Percentiles rank a stretch among this genome's conserved stretches.
These are phyloP conservation scores for Euglossa dilemma DNA, from an alignment of 1,140 invertebrate genomes.

Conservation along the genomic window DNA sequence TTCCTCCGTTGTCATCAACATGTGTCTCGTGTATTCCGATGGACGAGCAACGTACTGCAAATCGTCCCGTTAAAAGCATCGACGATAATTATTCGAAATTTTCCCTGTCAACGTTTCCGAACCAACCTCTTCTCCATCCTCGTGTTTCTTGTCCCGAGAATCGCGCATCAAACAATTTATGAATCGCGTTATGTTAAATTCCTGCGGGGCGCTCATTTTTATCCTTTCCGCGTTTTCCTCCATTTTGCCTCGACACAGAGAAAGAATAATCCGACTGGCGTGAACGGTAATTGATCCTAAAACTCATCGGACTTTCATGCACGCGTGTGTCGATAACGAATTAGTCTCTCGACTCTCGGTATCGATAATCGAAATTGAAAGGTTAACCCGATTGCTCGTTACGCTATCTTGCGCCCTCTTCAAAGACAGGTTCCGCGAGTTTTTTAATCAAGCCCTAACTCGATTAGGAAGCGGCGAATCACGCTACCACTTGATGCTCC, in stretches of 20 bases:
- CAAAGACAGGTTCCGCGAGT: not conserved
- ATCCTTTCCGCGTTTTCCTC: not conserved
- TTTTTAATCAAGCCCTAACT: constrained; percentile 9
- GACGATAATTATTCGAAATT: not conserved
- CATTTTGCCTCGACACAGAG: constrained; percentile 12
- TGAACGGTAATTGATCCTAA: not conserved
- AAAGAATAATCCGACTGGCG: not conserved
- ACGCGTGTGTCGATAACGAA: not conserved
- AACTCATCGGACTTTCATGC: not conserved
- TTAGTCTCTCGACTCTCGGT: not conserved
- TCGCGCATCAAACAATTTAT: not conserved
- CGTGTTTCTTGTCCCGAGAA: not conserved
- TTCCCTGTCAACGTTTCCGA: not conserved
- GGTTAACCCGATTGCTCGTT: too few species aligned
- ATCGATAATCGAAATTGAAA: constrained; percentile 8
- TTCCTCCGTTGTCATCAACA: constrained; percentile 67
- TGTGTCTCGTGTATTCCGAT: constrained; percentile 70
- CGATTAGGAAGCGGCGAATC: constrained; percentile 7
- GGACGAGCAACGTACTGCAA: constrained; percentile 55
- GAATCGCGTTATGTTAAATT: constrained; percentile 6
- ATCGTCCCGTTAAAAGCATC: not conserved
- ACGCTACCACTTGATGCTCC: constrained; percentile 25
- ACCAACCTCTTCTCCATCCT: constrained; percentile 33
- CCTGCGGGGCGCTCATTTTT: not conserved
- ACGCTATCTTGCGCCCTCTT: not conserved